phyloP scores from a whole-genome alignment of 2,888 invertebrate genomes.

The Myopa testacea region DNA sequence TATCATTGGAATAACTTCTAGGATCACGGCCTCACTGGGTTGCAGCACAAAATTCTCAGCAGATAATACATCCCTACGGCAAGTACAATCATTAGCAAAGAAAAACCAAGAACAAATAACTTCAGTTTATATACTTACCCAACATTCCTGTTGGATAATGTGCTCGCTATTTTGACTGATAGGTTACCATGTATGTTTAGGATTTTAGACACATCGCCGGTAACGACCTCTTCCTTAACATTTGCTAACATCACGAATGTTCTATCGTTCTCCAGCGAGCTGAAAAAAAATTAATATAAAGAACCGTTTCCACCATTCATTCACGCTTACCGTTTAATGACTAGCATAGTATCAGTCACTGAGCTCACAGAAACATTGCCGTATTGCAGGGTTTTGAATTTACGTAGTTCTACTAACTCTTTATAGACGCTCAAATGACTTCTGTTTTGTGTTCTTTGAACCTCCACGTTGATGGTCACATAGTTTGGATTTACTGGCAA shows the following conservation, averaged over 20 bases:
- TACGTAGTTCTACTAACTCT: constrained; percentile 69
- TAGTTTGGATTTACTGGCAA: constrained; percentile 71
- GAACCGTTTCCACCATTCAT: neutral
- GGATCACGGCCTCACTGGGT: neutral
- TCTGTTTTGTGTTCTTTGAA: constrained; percentile 66
- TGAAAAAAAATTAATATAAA: neutral
- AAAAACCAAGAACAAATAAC: neutral
- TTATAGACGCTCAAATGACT: constrained; percentile 75
- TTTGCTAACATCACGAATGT: constrained; percentile 12
- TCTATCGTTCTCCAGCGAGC: neutral
- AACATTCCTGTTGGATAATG: neutral
- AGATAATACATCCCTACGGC: neutral
- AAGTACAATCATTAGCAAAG: neutral
- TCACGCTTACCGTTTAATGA: constrained; percentile 59
- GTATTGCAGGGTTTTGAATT: constrained; percentile 69
- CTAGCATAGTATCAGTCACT: constrained; percentile 68
- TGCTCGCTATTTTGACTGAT: neutral
- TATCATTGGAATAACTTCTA: neutral
- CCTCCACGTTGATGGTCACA: constrained; percentile 71
- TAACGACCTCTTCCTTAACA: neutral
- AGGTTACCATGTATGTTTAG: neutral
- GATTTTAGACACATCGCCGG: neutral
- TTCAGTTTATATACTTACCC: neutral
- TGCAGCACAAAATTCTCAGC: neutral
- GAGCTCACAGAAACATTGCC: constrained; percentile 70